Conservation (phyloP, 1,140 invertebrate genomes). For the Lasioglossum albipes region DNA sequence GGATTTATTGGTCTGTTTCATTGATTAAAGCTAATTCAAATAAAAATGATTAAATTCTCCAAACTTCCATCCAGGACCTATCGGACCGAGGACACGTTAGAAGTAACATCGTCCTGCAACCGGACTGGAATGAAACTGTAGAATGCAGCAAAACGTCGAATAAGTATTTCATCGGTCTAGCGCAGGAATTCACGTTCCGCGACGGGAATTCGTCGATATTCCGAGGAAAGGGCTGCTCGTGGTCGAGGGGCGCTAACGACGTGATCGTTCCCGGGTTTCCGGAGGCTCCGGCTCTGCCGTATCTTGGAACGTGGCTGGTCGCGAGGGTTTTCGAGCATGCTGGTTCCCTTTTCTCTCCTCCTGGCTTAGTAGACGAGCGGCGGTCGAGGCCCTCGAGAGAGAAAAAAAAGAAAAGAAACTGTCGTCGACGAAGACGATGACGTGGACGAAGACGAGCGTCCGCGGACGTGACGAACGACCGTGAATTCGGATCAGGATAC, state of each 20-base stretch:
- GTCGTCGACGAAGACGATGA: neutral
- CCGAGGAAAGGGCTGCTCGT: neutral
- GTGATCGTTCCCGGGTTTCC: conserved; percentile 24
- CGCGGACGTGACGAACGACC: conserved; percentile 28
- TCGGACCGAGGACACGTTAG: no score
- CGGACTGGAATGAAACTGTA: no score
- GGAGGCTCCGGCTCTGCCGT: neutral
- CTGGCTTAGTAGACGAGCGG: neutral
- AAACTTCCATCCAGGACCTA: no score
- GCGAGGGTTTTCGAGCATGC: neutral
- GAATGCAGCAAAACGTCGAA: no score
- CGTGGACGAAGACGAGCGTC: neutral
- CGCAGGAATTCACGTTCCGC: no score
- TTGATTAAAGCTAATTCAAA: no score
- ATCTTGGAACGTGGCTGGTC: neutral
- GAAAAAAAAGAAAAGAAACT: neutral
- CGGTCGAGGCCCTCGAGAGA: neutral
- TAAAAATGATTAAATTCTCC: no score
- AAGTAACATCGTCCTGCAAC: no score
- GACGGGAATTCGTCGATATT: conserved; percentile 28
- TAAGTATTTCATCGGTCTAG: no score
- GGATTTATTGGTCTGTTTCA: no score
- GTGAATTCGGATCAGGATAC: conserved; percentile 26
- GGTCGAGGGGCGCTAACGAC: conserved; percentile 22
- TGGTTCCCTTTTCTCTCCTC: conserved; percentile 7